Evolutionary conservation across 2,113 vertebrate species (phyloP), one percentile per base, ranked within the genome.

Genomic region (Thomomys bottae): DNA sequence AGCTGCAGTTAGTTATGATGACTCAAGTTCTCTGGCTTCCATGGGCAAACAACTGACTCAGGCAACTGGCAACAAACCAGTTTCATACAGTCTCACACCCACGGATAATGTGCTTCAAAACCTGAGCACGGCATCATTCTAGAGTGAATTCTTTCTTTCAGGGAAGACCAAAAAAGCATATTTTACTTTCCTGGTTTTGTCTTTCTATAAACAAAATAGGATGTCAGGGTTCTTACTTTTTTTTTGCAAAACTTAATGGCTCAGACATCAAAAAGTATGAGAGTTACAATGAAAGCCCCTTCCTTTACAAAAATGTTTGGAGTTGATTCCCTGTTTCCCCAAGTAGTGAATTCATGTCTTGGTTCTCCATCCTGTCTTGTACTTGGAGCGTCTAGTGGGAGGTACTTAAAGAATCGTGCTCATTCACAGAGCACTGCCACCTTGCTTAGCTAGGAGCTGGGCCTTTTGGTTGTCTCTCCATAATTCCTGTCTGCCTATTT

Each of bases 71-170:
- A 26, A 36, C 64, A 85, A 23, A 78, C 24, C 59, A 84, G 15
- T 15, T 88, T 91, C 81, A 34, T 4, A 12, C 4, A 91, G n/a
- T 67, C n/a, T 30, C 72, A 49, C 36, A 59, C n/a, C 63, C 71
- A 88, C 9, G 6, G 63, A 67, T 72, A 61, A 10, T 20, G 49
- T 42, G 34, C 64, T 77, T 83, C 36, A 72, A 82, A 92, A 90
- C 1, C 1, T n/a, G 10, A 21, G 12, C 45, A 17, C 6, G 23
- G 3, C 23, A 61, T 76, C 36, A 36, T 82, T 75, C 38, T 84
- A 82, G 34, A 68, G 40, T 84, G 92, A 68, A 38, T 84, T 93
- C 54, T 66, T 38, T 92, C 49, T 84, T 61, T 40, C 3, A 79
- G 32, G 49, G 59, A 94, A 79, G 21, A 87, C 45, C 30, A 88